Conservation (phyloP, 2,888 invertebrate species). For the Parnassius orleans region DNA sequence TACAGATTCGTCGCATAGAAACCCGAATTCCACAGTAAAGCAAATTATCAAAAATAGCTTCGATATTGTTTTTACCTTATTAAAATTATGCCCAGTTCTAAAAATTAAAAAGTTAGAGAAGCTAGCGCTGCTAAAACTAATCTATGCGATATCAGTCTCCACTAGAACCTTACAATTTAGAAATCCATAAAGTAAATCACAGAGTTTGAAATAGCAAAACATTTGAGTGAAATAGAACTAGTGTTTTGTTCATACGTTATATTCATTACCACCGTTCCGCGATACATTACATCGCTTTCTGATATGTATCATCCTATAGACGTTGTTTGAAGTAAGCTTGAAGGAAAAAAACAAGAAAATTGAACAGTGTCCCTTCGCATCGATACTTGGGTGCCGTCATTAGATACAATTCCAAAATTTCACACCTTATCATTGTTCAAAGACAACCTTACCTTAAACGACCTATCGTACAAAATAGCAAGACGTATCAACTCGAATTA, state of each 20-base stretch:
- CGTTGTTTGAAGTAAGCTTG: conserved; percentile 60
- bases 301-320: conserved; percentile 79
- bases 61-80: conserved; percentile 46
- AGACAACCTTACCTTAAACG: conserved; percentile 67
- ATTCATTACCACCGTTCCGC: conserved; percentile 56
- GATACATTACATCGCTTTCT: conserved; percentile 62
- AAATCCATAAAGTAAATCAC: conserved; percentile 80
- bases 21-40: conserved; percentile 53
- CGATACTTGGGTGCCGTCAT: conserved; percentile 71
- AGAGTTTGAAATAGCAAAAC: conserved; percentile 77
- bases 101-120: conserved; percentile 71
- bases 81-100: conserved; percentile 63
- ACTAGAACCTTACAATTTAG: conserved; percentile 80
- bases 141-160: conserved; percentile 81
- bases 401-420: conserved; percentile 43
- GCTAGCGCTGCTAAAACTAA: conserved; percentile 81
- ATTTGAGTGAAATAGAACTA: conserved; percentile 63
- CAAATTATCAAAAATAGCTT: conserved; percentile 68
- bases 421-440: conserved; percentile 72
- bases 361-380: conserved; percentile 71
- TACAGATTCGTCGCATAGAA: conserved; percentile 29
- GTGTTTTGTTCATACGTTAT: conserved; percentile 53
- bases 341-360: conserved; percentile 54
- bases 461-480: conserved; percentile 67
- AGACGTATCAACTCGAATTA: conserved; percentile 60